Conservation (phyloP, 2,888 invertebrate species). For the Cordilura impudica region DNA sequence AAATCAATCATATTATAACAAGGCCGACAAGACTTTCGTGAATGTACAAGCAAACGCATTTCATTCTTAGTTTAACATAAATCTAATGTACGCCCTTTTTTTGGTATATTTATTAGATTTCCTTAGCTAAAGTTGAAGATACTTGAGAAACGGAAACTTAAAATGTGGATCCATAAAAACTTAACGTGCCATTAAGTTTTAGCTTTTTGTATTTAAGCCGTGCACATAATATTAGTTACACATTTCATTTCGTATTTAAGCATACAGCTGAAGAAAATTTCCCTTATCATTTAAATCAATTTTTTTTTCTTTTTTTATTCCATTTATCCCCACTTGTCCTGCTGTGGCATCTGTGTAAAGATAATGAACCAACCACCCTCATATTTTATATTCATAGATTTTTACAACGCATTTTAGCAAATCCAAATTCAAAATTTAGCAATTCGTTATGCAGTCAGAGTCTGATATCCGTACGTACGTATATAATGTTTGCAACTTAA, state of each 20-base stretch:
- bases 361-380: constrained; percentile 26
- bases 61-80: constrained; percentile 33
- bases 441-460: constrained; percentile 43
- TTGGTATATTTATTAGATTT: background rate
- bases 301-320: background rate
- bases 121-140: background rate
- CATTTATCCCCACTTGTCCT: constrained; percentile 18
- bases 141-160: constrained; percentile 46
- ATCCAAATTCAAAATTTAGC: constrained; percentile 38
- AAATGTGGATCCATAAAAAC: constrained; percentile 40
- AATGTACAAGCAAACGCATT: background rate
- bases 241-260: background rate
- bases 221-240: background rate
- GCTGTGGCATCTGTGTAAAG: constrained; percentile 18
- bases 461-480: background rate
- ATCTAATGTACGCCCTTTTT: constrained; percentile 44
- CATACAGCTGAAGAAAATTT: background rate
- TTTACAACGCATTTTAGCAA: constrained; percentile 39
- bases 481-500: constrained; percentile 43
- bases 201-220: constrained; percentile 13
- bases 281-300: constrained; percentile 43
- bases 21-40: constrained; percentile 12
- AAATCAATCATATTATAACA: constrained; percentile 52
- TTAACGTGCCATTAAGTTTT: constrained; percentile 58
- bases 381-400: constrained; percentile 51